Conservation (phyloP, 2,113 vertebrate species). For the Thermophis baileyi region DNA sequence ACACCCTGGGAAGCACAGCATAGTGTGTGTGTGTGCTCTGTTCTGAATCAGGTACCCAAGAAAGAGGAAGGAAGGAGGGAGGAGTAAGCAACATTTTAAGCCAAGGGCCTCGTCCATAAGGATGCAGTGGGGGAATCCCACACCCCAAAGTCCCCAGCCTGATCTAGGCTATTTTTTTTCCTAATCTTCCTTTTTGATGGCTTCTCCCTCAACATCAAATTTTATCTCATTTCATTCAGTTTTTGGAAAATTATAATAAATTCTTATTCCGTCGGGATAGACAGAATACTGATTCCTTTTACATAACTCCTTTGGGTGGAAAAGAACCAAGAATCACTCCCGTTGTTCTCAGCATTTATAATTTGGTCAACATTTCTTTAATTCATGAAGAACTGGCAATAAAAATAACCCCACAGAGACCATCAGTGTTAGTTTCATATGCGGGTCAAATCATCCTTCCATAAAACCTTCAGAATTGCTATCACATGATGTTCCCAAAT, state of each 20-base stretch:
- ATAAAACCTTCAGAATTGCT: background rate
- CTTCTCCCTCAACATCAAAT: background rate
- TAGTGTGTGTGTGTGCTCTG: background rate
- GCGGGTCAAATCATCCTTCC: background rate
- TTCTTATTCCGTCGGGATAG: background rate
- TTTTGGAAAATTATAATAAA: background rate
- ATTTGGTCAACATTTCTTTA: background rate
- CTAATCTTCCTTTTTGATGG: background rate
- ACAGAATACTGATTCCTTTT: background rate
- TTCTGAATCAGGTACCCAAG: background rate
- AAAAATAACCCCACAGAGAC: background rate
- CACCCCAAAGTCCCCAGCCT: background rate
- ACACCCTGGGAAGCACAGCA: background rate
- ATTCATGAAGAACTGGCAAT: background rate
- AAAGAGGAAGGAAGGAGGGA: background rate
- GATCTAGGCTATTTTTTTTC: background rate
- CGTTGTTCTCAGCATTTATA: background rate
- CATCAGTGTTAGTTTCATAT: background rate
- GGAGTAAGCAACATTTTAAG: background rate
- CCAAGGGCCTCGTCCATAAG: background rate
- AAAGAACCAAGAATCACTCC: background rate
- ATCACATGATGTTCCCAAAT: background rate
- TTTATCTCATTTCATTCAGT: background rate
- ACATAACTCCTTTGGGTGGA: background rate
- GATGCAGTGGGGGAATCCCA: background rate